These are phyloP conservation scores for Glaucopsyche alexis DNA, from an alignment of 2,888 invertebrate species.

Conservation along the genomic window DNA sequence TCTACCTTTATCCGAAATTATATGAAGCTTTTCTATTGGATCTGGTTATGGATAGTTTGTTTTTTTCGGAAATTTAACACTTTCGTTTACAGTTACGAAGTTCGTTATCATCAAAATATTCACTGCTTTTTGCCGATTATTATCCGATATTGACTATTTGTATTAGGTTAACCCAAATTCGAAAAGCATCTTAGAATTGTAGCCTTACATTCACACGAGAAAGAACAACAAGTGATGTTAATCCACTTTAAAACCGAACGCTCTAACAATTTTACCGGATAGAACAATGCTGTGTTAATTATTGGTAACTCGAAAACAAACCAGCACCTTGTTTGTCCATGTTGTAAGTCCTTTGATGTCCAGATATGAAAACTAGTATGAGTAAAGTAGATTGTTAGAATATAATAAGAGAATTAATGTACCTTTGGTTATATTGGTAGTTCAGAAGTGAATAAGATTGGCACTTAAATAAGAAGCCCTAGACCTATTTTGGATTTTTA, in stretches of 20 bases:
- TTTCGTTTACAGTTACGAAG: too few species aligned
- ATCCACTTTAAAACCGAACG: conserved; percentile 42
- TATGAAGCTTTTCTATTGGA: too few species aligned
- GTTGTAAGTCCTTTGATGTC: conserved; percentile 41
- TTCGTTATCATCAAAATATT: too few species aligned
- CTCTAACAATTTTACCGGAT: conserved; percentile 56
- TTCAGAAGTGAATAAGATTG: background rate
- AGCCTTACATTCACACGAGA: conserved; percentile 36
- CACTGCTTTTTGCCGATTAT: too few species aligned
- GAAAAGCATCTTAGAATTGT: background rate
- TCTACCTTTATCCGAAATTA: too few species aligned
- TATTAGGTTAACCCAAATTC: too few species aligned
- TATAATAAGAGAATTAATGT: background rate
- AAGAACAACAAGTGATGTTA: conserved; percentile 26
- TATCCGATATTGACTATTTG: too few species aligned
- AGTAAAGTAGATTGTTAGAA: background rate
- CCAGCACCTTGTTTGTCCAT: conserved; percentile 47
- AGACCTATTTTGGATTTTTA: background rate
- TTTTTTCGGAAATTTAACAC: too few species aligned
- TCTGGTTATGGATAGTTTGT: too few species aligned
- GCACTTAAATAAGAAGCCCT: background rate
- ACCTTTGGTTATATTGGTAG: background rate
- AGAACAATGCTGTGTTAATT: conserved; percentile 55
- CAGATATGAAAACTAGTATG: conserved; percentile 39
- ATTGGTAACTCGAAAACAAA: conserved; percentile 57